Base-by-base conservation (phyloP, 2,888 invertebrate genomes). In the Andrena hattorfiana region DNA sequence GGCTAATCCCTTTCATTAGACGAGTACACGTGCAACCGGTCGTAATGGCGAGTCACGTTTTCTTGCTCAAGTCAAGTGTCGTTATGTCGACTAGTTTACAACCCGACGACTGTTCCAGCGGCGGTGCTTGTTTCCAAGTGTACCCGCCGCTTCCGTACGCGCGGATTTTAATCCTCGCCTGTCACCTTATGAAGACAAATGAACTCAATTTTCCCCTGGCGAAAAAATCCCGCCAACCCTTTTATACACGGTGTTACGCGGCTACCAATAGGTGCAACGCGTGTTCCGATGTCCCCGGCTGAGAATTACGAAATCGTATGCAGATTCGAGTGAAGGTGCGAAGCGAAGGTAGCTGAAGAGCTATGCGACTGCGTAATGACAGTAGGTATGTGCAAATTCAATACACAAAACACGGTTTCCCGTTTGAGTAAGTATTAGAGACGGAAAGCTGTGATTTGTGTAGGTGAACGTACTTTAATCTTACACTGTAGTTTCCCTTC, bases 1-100 rank as follows among this genome's bases (percentile, higher is more conserved):
- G 68, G 70, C 28, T 69, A 75, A 71, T 79, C 51, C 63, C 48
- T 78, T 66, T 74, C 72, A 80, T 75, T 79, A 75, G 51, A 56
- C 35, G 42, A 26, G 49, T 26, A 68, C 71, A 60, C 59, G 71
- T 68, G 72, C 76, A 80, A 72, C 79, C 59, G 68, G 76, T 72
- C 71, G 75, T 71, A 79, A 82, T 26, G 51, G 49, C 78, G 51
- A 62, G 56, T 8, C 32, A 62, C 67, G 51, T 64, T 71, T 76
- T 69, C 82, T 76, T 64, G 68, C 70, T n/a, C 26, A 26, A 60
- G 28, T 13, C 35, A 30, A 64, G 60, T 69, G 62, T 78, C 70
- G 69, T 74, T 67, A 74, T 54, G 32, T 56, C 23, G 78, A 54
- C 78, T 74, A 73, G 49, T 73, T 81, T 73, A 62, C 73, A 70